phyloP scores from a whole-genome alignment of 2,797 vertebrate species.

The Danio aesculapii region DNA sequence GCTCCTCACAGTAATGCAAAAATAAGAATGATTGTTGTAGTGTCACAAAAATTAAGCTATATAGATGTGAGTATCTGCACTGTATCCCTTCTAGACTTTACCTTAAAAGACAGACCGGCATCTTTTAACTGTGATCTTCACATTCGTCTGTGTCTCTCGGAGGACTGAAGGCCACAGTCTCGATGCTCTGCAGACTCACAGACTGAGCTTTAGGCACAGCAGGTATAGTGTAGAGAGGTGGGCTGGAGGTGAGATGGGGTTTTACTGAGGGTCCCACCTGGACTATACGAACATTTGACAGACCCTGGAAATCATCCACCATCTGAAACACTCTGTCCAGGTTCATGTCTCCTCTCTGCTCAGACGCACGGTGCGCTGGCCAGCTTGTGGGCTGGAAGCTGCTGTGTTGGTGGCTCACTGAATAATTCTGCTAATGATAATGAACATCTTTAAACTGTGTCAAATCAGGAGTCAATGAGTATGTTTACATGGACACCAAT shows the following conservation, averaged over 20 bases:
- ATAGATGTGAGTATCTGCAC: no score
- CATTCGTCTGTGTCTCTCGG: constrained; percentile 51
- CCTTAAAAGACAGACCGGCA: neutral
- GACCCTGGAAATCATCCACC: constrained; percentile 78
- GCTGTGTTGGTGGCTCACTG: constrained; percentile 51
- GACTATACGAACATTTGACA: constrained; percentile 69
- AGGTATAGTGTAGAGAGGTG: constrained; percentile 54
- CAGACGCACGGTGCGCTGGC: constrained; percentile 66
- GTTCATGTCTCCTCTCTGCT: constrained; percentile 76
- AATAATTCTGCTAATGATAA: constrained; percentile 71
- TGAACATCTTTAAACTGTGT: neutral
- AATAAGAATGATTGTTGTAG: no score
- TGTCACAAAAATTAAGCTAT: no score
- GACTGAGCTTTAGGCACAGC: constrained; percentile 47
- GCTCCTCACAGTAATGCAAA: no score
- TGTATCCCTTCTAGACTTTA: no score
- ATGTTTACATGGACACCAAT: no score
- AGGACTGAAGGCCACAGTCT: constrained; percentile 65
- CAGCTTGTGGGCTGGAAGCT: constrained; percentile 52
- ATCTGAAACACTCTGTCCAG: constrained; percentile 82
- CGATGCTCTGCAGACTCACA: constrained; percentile 64
- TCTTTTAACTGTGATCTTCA: neutral
- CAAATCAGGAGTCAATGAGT: no score
- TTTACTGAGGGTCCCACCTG: constrained; percentile 75
- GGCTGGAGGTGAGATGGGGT: constrained; percentile 49